phyloP scores from a whole-genome alignment of 2,888 invertebrate species.

The Epistrophella euchroma region DNA sequence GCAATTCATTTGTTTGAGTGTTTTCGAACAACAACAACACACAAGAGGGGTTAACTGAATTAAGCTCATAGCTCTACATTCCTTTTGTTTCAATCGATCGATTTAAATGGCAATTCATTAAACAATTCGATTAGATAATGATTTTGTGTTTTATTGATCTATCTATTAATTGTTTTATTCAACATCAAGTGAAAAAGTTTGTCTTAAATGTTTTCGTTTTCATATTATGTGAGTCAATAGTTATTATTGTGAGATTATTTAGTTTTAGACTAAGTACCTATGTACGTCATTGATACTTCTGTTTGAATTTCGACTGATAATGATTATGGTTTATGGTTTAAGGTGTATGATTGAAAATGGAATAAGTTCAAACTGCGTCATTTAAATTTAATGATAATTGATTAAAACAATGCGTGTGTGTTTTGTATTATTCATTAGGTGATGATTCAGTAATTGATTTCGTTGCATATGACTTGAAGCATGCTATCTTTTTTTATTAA shows the following conservation, averaged over 20 bases:
- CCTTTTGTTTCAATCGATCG: conserved; percentile 52
- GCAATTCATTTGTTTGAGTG: conserved; percentile 61
- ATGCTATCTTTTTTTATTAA: neutral
- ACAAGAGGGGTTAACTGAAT: conserved; percentile 27
- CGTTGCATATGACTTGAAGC: conserved; percentile 9
- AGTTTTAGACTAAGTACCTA: neutral
- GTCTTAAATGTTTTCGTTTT: conserved; percentile 22
- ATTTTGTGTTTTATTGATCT: conserved; percentile 20
- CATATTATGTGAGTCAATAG: conserved; percentile 42
- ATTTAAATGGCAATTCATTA: conserved; percentile 58
- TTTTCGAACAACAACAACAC: neutral
- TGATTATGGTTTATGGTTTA: conserved; percentile 28
- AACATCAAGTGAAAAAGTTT: conserved; percentile 9
- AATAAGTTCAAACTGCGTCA: conserved; percentile 35
- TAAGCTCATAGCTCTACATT: neutral
- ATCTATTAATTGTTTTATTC: conserved; percentile 25
- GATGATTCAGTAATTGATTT: conserved; percentile 22
- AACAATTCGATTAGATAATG: conserved; percentile 64
- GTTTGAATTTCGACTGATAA: conserved; percentile 32
- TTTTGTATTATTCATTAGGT: neutral
- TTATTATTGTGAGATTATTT: neutral
- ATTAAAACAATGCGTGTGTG: conserved; percentile 16
- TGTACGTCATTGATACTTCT: conserved; percentile 57
- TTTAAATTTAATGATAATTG: conserved; percentile 30
- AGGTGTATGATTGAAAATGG: conserved; percentile 54